Percentiles rank a stretch among this genome's conserved stretches.
These are phyloP conservation scores for Teinopalpus imperialis DNA, from an alignment of 2,888 invertebrate species.

Conservation along the genomic window DNA sequence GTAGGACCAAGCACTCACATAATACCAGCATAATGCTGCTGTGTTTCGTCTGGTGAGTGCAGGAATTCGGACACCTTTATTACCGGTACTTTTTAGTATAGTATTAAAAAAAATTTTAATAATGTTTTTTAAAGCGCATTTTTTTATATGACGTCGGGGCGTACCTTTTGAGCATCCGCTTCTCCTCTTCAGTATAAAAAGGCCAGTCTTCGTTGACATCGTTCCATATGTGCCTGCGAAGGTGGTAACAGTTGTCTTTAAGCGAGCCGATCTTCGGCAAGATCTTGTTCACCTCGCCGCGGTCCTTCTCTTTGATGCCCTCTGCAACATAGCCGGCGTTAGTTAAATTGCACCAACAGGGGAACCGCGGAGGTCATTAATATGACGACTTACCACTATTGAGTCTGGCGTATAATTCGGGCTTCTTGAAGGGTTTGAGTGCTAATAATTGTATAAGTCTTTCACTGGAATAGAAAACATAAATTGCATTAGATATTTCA, in stretches of 20 bases:
- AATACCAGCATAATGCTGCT: no score
- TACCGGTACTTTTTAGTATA: no score
- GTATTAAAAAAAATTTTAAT: no score
- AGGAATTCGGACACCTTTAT: no score
- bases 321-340: conserved; percentile 82
- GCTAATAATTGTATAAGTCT: conserved; percentile 97
- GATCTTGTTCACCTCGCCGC: conserved; percentile 87
- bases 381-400: conserved; percentile 85
- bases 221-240: conserved; percentile 94
- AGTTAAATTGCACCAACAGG: conserved; percentile 35
- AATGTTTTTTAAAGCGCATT: no score
- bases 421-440: conserved; percentile 95
- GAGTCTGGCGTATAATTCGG: conserved; percentile 92
- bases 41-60: no score
- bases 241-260: conserved; percentile 94
- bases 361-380: conserved; percentile 25
- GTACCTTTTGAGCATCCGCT: conserved; percentile 92
- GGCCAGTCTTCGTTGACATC: conserved; percentile 97
- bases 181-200: conserved; percentile 95
- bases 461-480: conserved; percentile 86
- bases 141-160: no score
- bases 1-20: no score
- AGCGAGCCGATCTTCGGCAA: conserved; percentile 90
- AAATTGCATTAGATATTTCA: conserved; percentile 26
- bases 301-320: conserved; percentile 93